A percentile compares a stretch with the other conserved stretches of the same genome.
Conservation (phyloP, 2,797 vertebrate genomes). For the Tauraco hartlaubi region DNA sequence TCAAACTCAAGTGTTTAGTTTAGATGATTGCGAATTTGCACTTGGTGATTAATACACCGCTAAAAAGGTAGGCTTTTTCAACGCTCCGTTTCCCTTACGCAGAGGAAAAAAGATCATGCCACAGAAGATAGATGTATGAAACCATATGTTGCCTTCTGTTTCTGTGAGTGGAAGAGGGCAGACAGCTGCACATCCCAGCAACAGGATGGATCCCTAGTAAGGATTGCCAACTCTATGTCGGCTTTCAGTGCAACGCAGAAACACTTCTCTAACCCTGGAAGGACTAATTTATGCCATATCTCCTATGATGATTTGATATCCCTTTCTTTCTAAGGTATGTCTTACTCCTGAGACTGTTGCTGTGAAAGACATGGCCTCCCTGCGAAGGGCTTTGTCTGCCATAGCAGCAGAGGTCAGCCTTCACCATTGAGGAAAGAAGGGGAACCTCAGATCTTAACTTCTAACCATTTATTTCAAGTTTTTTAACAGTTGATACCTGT, state of each 20-base stretch:
- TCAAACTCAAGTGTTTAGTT: slow-evolving; percentile 5
- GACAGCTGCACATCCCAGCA: slow-evolving; percentile 49
- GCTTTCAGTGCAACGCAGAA: neutral
- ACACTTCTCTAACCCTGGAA: neutral
- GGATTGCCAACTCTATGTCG: neutral
- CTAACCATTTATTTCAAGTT: neutral
- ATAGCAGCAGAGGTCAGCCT: neutral
- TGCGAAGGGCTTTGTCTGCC: neutral
- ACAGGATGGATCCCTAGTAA: neutral
- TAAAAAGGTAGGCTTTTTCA: slow-evolving; percentile 16
- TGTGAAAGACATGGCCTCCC: neutral
- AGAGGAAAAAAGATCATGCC: slow-evolving; percentile 20
- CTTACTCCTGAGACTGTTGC: neutral
- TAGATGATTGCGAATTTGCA: neutral
- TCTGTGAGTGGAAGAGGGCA: neutral
- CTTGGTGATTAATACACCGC: neutral
- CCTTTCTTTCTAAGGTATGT: neutral
- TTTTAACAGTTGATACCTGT: neutral
- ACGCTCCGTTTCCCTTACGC: neutral
- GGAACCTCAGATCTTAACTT: neutral
- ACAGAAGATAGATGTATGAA: slow-evolving; percentile 19
- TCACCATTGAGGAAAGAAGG: neutral
- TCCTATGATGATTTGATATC: neutral
- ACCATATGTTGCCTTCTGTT: slow-evolving; percentile 45
- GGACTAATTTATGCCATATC: neutral